Evolutionary conservation across 2,113 vertebrate species (phyloP).

Genomic region (Rhinopomastus cyanomelas): DNA sequence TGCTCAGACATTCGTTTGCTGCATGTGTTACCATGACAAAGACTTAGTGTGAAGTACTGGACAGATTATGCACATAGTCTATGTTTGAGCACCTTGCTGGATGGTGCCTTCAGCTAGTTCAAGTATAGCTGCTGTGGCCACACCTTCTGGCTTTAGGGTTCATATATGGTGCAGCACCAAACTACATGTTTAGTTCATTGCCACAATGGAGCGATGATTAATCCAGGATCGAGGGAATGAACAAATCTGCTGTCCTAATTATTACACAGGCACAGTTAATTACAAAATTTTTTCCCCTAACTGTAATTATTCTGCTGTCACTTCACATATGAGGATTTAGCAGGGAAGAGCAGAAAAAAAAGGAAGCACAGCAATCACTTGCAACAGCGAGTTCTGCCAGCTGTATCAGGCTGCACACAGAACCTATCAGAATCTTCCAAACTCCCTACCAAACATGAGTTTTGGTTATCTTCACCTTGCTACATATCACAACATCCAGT

Average conservation of each 20-base stretch:
- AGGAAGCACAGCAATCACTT: background rate
- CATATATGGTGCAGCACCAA: background rate
- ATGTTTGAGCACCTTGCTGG: background rate
- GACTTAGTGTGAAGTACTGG: background rate
- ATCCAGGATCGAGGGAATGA: conserved; percentile 3
- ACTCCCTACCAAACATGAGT: background rate
- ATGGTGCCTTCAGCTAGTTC: background rate
- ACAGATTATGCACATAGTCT: background rate
- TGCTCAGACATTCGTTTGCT: background rate
- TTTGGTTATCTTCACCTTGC: background rate
- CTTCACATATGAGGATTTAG: background rate
- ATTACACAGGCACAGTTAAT: conserved; percentile 31
- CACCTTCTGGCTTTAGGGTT: conserved; percentile 50
- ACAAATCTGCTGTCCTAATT: conserved; percentile 29
- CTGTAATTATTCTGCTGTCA: conserved; percentile 40
- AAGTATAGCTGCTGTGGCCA: background rate
- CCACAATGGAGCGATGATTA: conserved; percentile 20
- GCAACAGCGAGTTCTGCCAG: background rate
- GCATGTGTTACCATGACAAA: background rate
- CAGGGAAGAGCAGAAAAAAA: background rate
- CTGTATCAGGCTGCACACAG: background rate
- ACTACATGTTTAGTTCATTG: background rate
- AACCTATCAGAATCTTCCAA: background rate
- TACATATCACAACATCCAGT: background rate
- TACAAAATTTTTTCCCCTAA: background rate